Evolutionary conservation across 2,888 invertebrate species (phyloP).

Genomic region (Dasypolia templi): DNA sequence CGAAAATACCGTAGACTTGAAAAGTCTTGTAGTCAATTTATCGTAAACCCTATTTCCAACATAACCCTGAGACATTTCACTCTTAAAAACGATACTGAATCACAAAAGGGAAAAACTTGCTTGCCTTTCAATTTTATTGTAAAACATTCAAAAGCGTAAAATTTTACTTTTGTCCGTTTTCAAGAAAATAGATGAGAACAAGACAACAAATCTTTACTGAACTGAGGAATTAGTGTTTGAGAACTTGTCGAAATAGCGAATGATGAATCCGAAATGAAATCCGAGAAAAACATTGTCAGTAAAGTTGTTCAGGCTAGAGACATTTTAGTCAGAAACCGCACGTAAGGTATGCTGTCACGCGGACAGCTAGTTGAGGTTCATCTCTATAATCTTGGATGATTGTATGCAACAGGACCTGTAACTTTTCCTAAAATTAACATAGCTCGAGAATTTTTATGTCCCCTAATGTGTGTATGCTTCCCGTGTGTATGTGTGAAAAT

Average conservation of each 20-base stretch:
- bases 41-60: neutral
- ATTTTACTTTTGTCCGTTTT: conserved; percentile 21
- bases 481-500: conserved; percentile 64
- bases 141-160: conserved; percentile 36
- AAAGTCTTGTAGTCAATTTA: neutral
- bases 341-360: neutral
- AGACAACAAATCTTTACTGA: conserved; percentile 30
- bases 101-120: conserved; percentile 16
- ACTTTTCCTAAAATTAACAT: conserved; percentile 17
- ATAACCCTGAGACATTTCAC: neutral
- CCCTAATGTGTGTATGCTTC: conserved; percentile 58
- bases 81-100: neutral
- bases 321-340: neutral
- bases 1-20: neutral
- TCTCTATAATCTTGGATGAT: neutral
- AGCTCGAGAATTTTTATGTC: conserved; percentile 28
- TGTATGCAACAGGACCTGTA: neutral
- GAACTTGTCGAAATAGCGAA: conserved; percentile 35
- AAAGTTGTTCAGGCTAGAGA: neutral
- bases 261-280: neutral
- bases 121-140: conserved; percentile 38
- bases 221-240: conserved; percentile 30
- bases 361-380: neutral
- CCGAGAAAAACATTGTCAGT: neutral
- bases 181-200: conserved; percentile 37